Percentiles rank a stretch among this genome's conserved stretches.
These are phyloP conservation scores for Prionace glauca DNA, from an alignment of 2,797 vertebrate species.

Conservation along the genomic window DNA sequence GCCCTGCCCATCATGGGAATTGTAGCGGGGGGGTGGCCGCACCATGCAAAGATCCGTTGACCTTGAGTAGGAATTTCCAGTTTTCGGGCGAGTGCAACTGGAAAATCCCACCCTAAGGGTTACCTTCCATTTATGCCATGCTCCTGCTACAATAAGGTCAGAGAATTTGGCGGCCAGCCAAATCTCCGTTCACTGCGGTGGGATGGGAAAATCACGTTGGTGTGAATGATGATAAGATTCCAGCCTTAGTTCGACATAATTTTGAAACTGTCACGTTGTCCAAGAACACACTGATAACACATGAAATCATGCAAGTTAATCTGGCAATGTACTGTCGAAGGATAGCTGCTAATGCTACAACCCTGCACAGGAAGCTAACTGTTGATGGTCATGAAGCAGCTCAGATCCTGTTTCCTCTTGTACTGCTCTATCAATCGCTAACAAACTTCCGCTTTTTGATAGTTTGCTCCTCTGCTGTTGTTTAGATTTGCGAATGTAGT, in stretches of 20 bases:
- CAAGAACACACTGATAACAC: background rate
- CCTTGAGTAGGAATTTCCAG: too few species aligned
- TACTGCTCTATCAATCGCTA: conserved; percentile 45
- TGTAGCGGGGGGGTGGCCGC: too few species aligned
- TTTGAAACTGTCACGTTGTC: background rate
- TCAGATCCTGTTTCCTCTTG: conserved; percentile 45
- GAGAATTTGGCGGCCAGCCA: too few species aligned
- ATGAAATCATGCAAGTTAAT: background rate
- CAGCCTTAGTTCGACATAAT: background rate
- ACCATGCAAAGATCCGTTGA: too few species aligned
- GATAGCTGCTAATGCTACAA: background rate
- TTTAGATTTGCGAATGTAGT: conserved; percentile 6
- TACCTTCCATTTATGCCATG: too few species aligned
- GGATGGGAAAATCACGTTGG: too few species aligned
- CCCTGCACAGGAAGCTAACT: background rate
- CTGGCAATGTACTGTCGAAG: background rate
- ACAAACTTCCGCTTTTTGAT: conserved; percentile 49
- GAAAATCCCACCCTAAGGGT: too few species aligned
- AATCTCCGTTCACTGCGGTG: too few species aligned
- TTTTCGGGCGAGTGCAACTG: too few species aligned
- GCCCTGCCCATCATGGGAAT: too few species aligned
- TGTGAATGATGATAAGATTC: too few species aligned
- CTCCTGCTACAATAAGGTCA: too few species aligned
- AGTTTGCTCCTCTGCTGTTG: conserved; percentile 41
- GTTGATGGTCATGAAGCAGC: background rate